These are phyloP conservation scores for Choreutis nemorana DNA, from an alignment of 2,888 invertebrate genomes.

Conservation along the genomic window DNA sequence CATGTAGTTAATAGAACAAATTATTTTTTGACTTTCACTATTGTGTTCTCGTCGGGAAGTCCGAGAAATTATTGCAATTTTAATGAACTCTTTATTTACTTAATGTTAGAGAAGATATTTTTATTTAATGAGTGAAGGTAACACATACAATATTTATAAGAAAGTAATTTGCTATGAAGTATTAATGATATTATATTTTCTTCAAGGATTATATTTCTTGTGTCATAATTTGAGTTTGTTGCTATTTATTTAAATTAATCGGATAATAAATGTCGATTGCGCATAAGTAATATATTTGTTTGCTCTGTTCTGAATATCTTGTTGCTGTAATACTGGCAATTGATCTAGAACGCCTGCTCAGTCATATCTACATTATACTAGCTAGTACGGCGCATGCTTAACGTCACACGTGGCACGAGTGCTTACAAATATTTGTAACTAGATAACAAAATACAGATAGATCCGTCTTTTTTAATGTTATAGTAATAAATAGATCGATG, in stretches of 20 bases:
- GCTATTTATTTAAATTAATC: constrained; percentile 58
- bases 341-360: constrained; percentile 4
- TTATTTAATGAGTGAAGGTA: constrained; percentile 61
- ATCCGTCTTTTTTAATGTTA: constrained; percentile 54
- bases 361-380: constrained; percentile 5
- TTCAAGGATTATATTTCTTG: constrained; percentile 52
- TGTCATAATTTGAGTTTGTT: constrained; percentile 59
- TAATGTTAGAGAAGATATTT: constrained; percentile 57
- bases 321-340: constrained; percentile 10
- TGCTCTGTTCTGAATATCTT: constrained; percentile 8
- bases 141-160: constrained; percentile 59
- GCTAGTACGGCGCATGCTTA: neutral
- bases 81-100: constrained; percentile 53
- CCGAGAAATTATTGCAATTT: constrained; percentile 44
- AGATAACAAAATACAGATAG: no score
- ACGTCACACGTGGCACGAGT: neutral
- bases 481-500: constrained; percentile 59
- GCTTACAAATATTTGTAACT: neutral
- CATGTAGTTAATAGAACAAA: constrained; percentile 20
- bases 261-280: constrained; percentile 39
- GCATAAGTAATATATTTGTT: constrained; percentile 11
- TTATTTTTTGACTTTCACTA: constrained; percentile 11
- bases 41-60: constrained; percentile 1
- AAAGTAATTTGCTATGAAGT: constrained; percentile 50
- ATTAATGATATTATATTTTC: constrained; percentile 55